Percentiles rank a stretch among this genome's conserved stretches.
Evolutionary conservation across 2,888 invertebrate species (phyloP).

Genomic region (Trypoxylon attenuatum): DNA sequence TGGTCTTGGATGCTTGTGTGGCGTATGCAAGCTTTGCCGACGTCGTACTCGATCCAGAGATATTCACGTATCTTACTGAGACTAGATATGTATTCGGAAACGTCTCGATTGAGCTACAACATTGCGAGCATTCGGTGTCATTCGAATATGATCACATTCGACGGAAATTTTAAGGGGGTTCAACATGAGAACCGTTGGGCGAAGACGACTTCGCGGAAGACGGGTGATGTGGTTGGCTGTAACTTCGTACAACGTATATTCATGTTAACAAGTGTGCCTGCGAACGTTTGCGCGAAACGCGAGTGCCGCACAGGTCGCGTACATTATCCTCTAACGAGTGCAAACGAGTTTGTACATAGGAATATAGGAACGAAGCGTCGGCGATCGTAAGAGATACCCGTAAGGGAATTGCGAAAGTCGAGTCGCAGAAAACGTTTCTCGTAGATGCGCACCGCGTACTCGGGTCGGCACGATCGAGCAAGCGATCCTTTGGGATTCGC

Average conservation of each 20-base stretch:
- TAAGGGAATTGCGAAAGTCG: too few relatives aligned
- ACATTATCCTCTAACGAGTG: not conserved
- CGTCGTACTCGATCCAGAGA: constrained; percentile 79
- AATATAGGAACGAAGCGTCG: not conserved
- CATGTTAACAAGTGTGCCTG: constrained; percentile 39
- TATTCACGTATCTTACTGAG: constrained; percentile 79
- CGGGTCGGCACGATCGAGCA: too few relatives aligned
- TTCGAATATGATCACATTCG: too few relatives aligned
- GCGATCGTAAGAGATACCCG: not conserved
- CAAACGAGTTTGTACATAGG: constrained; percentile 1
- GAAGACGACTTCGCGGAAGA: not conserved
- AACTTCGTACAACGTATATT: not conserved
- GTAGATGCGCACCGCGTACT: not conserved
- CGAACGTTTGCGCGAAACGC: constrained; percentile 23
- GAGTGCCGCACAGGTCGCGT: not conserved
- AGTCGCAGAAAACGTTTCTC: not conserved
- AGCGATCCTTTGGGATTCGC: too few relatives aligned
- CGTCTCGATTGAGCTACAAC: not conserved
- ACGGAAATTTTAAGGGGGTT: too few relatives aligned
- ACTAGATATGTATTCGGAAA: constrained; percentile 53
- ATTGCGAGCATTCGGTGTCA: too few relatives aligned
- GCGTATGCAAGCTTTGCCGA: constrained; percentile 80
- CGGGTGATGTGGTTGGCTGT: not conserved
- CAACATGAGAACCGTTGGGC: too few relatives aligned
- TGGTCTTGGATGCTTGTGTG: constrained; percentile 77